These are phyloP conservation scores for Strix occidentalis DNA, from an alignment of 2,797 vertebrate species.

Conservation along the genomic window DNA sequence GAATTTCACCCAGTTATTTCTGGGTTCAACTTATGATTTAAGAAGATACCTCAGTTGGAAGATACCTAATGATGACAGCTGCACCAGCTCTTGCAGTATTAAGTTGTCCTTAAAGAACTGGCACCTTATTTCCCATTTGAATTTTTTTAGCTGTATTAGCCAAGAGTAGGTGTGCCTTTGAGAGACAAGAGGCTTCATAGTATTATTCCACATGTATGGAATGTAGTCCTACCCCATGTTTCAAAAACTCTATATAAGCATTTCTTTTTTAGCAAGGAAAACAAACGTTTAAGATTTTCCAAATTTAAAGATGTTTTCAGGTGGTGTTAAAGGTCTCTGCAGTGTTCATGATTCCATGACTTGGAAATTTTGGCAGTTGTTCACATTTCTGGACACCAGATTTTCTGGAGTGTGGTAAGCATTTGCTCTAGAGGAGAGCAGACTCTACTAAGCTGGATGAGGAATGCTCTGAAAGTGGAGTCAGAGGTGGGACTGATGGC, in stretches of 20 bases:
- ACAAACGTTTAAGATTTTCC: not conserved
- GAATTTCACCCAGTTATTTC: not conserved
- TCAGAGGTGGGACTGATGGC: not conserved
- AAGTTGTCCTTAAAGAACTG: not conserved
- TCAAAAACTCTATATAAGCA: not conserved
- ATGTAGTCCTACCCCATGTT: too few relatives aligned
- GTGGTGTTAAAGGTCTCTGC: not conserved
- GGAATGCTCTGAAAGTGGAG: not conserved
- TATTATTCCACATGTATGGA: not conserved
- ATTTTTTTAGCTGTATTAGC: not conserved
- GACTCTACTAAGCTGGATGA: not conserved
- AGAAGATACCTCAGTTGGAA: not conserved
- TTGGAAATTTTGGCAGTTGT: not conserved
- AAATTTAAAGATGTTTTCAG: not conserved
- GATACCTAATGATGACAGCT: not conserved
- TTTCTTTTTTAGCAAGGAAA: not conserved
- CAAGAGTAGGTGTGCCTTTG: not conserved
- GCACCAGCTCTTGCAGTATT: not conserved
- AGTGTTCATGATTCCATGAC: not conserved
- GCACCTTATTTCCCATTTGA: not conserved
- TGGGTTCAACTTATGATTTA: not conserved
- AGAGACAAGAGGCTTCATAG: not conserved
- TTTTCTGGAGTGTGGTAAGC: not conserved
- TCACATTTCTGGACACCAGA: not conserved
- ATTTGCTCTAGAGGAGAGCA: not conserved